phyloP scores from a whole-genome alignment of 1,140 invertebrate genomes.

The Aleiodes sp. region DNA sequence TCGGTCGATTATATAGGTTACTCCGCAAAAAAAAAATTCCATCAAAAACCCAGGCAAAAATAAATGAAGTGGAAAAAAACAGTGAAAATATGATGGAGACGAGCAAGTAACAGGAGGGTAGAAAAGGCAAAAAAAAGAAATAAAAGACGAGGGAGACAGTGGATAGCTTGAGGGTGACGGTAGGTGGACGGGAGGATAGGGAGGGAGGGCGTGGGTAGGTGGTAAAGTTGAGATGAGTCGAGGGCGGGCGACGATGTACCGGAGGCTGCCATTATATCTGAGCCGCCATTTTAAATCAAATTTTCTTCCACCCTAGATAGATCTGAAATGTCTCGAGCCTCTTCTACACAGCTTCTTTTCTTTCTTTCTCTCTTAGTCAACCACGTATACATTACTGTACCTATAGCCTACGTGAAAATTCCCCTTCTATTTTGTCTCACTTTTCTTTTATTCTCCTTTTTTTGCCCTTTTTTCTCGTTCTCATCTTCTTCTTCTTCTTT shows the following conservation, averaged over 20 bases:
- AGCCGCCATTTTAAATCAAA: constrained; percentile 67
- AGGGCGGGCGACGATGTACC: constrained; percentile 55
- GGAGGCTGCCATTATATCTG: constrained; percentile 66
- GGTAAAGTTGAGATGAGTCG: constrained; percentile 56
- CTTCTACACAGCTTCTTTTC: constrained; percentile 25
- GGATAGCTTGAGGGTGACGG: background rate
- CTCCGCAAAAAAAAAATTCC: background rate
- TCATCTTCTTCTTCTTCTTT: background rate
- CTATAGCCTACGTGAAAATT: constrained; percentile 35
- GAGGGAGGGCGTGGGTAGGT: background rate
- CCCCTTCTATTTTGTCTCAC: constrained; percentile 28
- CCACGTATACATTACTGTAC: constrained; percentile 12
- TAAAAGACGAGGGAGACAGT: background rate
- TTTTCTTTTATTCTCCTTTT: too few relatives aligned
- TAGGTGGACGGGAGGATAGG: background rate
- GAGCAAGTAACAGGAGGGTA: background rate
- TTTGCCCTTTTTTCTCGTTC: background rate
- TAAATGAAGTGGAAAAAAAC: too few relatives aligned
- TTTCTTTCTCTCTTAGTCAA: constrained; percentile 23
- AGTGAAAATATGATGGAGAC: too few relatives aligned
- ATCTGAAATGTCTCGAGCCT: constrained; percentile 64
- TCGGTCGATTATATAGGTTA: background rate
- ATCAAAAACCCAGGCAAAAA: background rate
- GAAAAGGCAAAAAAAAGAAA: background rate
- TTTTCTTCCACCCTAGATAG: constrained; percentile 66